Conservation (phyloP, 1,140 invertebrate genomes). For the Drosophila mayri region DNA sequence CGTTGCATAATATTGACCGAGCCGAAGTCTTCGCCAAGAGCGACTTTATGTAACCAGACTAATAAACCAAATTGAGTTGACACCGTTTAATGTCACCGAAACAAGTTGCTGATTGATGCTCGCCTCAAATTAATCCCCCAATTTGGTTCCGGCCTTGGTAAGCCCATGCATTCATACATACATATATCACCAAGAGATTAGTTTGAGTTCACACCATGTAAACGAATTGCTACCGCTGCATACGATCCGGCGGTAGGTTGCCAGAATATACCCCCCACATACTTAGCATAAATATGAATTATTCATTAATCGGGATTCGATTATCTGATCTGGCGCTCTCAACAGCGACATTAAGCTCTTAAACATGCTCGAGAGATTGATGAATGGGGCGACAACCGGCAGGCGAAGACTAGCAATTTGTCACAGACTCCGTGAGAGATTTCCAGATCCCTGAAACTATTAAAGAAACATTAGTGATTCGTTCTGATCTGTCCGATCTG, state of each 20-base stretch:
- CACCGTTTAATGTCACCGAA: conserved; percentile 64
- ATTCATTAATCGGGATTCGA: conserved; percentile 22
- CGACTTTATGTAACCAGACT: conserved; percentile 64
- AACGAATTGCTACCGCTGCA: conserved; percentile 12
- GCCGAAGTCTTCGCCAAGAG: conserved; percentile 7
- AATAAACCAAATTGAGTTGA: conserved; percentile 60
- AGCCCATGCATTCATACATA: background rate
- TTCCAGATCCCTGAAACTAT: conserved; percentile 36
- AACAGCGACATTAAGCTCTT: conserved; percentile 19
- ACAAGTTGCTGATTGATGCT: conserved; percentile 51
- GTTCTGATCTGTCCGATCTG: background rate
- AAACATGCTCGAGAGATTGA: background rate
- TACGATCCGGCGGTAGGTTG: background rate
- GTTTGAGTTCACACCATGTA: conserved; percentile 16
- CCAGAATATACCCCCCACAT: conserved; percentile 10
- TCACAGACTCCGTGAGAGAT: conserved; percentile 3
- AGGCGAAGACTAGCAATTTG: conserved; percentile 16
- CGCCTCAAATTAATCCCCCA: conserved; percentile 31
- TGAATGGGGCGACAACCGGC: conserved; percentile 16
- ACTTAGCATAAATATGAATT: conserved; percentile 26
- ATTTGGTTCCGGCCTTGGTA: conserved; percentile 43
- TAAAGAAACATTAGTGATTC: conserved; percentile 18
- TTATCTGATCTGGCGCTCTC: conserved; percentile 33
- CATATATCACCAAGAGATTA: conserved; percentile 17
- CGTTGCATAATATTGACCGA: conserved; percentile 75